A percentile compares a stretch with the other conserved stretches of the same genome.
Evolutionary conservation across 2,888 invertebrate genomes (phyloP).

Genomic region (Monochamus alternatus): DNA sequence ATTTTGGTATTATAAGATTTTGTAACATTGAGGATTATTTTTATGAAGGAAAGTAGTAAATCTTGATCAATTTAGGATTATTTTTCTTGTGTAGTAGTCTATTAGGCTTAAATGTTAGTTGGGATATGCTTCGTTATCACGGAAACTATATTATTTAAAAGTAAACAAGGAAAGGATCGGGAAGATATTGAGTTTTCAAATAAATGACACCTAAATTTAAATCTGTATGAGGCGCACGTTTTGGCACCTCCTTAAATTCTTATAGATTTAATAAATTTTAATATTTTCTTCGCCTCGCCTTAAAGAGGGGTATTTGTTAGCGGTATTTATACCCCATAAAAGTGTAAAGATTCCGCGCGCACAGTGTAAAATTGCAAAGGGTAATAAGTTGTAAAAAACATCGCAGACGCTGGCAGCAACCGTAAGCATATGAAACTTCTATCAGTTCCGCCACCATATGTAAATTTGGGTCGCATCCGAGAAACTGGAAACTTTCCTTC

Average conservation of each 20-base stretch:
- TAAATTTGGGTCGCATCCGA: constrained; percentile 26
- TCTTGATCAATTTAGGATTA: no score
- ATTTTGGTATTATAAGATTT: no score
- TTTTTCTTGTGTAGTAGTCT: no score
- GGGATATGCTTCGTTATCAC: no score
- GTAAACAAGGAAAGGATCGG: no score
- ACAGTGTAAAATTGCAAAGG: constrained; percentile 19
- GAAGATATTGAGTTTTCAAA: no score
- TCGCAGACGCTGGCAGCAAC: constrained; percentile 25
- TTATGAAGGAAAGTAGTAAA: no score
- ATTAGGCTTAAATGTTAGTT: no score
- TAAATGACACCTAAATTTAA: no score
- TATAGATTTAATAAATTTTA: not conserved
- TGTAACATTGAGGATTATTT: no score
- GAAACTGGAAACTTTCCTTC: constrained; percentile 30
- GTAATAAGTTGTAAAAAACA: constrained; percentile 34
- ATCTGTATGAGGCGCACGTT: no score
- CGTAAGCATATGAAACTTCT: constrained; percentile 36
- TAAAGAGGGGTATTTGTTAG: not conserved
- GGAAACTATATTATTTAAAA: no score
- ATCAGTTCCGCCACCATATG: constrained; percentile 38
- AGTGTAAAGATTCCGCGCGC: constrained; percentile 13
- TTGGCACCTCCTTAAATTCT: not conserved
- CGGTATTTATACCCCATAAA: not conserved
- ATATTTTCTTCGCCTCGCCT: not conserved